Percentiles rank a stretch among this genome's conserved stretches.
Conservation (phyloP, 1,140 invertebrate genomes). For the Babylonia areolata region DNA sequence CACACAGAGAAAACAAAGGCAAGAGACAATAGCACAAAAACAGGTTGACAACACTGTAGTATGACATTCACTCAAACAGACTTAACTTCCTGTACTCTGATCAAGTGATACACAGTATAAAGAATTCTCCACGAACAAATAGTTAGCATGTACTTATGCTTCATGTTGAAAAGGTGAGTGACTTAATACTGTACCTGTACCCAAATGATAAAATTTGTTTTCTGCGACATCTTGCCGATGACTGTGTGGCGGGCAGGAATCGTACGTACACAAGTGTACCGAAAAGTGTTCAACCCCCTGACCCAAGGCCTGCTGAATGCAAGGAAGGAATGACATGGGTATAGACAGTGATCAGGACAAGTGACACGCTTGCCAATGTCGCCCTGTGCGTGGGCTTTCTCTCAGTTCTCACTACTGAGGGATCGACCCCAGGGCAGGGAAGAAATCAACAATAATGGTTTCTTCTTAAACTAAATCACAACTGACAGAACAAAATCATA, state of each 20-base stretch:
- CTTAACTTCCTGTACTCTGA: too few relatives aligned
- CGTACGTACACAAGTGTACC: conserved; percentile 34
- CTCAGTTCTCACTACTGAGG: conserved; percentile 8
- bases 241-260: background rate
- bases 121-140: background rate
- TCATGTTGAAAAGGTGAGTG: background rate
- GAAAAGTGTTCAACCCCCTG: conserved; percentile 33
- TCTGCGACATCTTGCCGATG: conserved; percentile 33
- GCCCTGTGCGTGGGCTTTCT: background rate
- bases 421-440: conserved; percentile 12
- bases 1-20: too few relatives aligned
- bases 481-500: too few relatives aligned
- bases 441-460: background rate
- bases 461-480: background rate
- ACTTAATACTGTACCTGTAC: conserved; percentile 33
- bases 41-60: too few relatives aligned
- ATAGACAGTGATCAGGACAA: conserved; percentile 28
- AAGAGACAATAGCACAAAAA: too few relatives aligned
- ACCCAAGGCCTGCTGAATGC: conserved; percentile 30
- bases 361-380: background rate
- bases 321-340: conserved; percentile 35
- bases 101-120: too few relatives aligned
- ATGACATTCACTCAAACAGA: too few relatives aligned
- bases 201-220: conserved; percentile 41
- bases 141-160: background rate